Evolutionary conservation across 1,140 invertebrate genomes (phyloP).

Genomic region (Nephila pilipes): DNA sequence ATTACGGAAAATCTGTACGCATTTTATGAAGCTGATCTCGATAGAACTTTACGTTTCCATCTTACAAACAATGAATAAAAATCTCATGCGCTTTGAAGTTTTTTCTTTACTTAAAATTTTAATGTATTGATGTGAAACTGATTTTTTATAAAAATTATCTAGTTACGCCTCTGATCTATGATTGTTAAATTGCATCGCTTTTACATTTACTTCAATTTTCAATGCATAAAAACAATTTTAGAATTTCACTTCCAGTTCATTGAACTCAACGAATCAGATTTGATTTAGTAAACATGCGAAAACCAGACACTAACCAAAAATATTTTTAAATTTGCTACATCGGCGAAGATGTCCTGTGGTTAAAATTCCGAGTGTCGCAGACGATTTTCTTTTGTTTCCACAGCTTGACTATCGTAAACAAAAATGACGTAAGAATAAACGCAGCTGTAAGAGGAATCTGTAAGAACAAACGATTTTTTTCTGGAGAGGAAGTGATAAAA

Average conservation of each 20-base stretch:
- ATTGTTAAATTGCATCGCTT: too few species aligned
- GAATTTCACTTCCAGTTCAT: not conserved
- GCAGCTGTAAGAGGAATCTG: not conserved
- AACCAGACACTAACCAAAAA: not conserved
- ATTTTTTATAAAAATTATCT: too few species aligned
- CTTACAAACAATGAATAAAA: too few species aligned
- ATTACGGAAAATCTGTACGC: too few species aligned
- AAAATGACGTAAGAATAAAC: not conserved
- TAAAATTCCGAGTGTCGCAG: not conserved
- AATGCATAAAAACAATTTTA: too few species aligned
- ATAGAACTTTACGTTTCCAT: too few species aligned
- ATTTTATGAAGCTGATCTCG: too few species aligned
- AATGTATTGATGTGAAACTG: too few species aligned
- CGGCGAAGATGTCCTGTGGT: not conserved
- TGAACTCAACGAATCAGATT: not conserved
- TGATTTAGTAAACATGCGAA: not conserved
- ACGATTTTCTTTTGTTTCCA: slow-evolving; percentile 3
- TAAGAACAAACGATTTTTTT: not conserved
- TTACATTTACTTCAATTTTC: too few species aligned
- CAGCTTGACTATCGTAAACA: not conserved
- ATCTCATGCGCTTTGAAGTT: too few species aligned
- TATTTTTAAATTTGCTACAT: not conserved
- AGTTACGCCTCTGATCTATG: too few species aligned
- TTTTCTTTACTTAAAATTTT: too few species aligned
- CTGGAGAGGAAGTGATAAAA: not conserved